Evolutionary conservation across 2,797 vertebrate genomes (phyloP).

Genomic region (Labroides dimidiatus): DNA sequence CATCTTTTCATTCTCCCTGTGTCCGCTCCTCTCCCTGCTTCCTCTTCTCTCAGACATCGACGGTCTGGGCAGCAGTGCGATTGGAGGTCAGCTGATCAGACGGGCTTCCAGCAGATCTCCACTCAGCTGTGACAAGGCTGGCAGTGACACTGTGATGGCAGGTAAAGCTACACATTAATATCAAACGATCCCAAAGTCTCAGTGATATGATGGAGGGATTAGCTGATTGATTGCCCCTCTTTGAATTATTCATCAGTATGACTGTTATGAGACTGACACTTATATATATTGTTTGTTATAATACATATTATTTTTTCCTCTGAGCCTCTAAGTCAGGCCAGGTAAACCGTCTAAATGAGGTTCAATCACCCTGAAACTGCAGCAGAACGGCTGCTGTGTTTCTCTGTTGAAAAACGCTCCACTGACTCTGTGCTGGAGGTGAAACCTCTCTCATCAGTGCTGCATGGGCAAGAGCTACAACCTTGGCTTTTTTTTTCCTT

Average conservation of each 20-base stretch:
- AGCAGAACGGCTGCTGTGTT: background rate
- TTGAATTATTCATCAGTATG: background rate
- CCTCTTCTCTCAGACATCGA: slow-evolving; percentile 87
- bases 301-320: background rate
- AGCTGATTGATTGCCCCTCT: background rate
- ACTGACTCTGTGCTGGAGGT: background rate
- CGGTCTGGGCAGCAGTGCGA: slow-evolving; percentile 93
- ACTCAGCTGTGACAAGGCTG: slow-evolving; percentile 82
- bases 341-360: background rate
- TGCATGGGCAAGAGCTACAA: background rate
- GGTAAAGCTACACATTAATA: slow-evolving; percentile 77
- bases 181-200: background rate
- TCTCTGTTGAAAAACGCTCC: background rate
- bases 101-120: slow-evolving; percentile 87
- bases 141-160: slow-evolving; percentile 87
- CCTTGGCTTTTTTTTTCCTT: background rate
- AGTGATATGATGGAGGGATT: background rate
- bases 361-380: slow-evolving; percentile 11
- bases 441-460: background rate
- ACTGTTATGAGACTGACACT: background rate
- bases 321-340: background rate
- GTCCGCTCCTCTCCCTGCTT: too few species aligned
- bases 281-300: background rate
- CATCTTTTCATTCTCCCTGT: background rate
- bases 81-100: slow-evolving; percentile 93